These are phyloP conservation scores for Henricia sp. DNA, from an alignment of 53 echinoderm and acorn worm genomes.

Conservation along the genomic window DNA sequence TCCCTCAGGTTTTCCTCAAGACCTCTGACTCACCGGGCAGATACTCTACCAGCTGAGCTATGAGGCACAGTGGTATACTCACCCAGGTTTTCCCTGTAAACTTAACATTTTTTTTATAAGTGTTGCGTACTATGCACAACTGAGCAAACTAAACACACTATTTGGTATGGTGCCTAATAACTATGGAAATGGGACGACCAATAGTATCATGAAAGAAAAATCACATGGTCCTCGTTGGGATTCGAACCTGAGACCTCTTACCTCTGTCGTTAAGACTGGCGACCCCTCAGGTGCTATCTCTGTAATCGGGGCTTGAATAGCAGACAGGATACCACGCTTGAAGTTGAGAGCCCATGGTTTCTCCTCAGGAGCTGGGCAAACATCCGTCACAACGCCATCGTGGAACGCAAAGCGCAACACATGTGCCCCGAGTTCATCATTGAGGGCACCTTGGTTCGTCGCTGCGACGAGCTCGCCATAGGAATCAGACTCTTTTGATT, in stretches of 20 bases:
- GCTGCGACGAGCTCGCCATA: slow-evolving; percentile 59
- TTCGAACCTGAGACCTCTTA: too few relatives aligned
- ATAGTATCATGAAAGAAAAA: background rate
- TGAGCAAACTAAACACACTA: background rate
- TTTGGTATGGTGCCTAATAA: too few relatives aligned
- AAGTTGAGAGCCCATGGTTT: slow-evolving; percentile 73
- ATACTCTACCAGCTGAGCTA: too few relatives aligned
- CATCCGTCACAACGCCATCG: slow-evolving; percentile 72
- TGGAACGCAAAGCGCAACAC: slow-evolving; percentile 77
- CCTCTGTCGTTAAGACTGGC: slow-evolving; percentile 4
- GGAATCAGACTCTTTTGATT: slow-evolving; percentile 43
- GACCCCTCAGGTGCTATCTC: background rate
- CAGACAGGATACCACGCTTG: slow-evolving; percentile 86
- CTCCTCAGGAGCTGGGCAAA: slow-evolving; percentile 76
- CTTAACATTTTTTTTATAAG: background rate
- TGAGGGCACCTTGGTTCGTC: slow-evolving; percentile 54
- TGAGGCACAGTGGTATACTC: too few relatives aligned
- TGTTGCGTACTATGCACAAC: background rate
- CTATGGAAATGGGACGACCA: background rate
- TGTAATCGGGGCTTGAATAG: slow-evolving; percentile 67
- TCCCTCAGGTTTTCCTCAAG: too few relatives aligned
- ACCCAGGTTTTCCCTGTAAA: too few relatives aligned
- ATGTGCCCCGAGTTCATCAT: slow-evolving; percentile 36
- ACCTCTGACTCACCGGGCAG: too few relatives aligned
- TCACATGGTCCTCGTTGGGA: too few relatives aligned